Base-by-base conservation (phyloP, 2,113 vertebrate genomes). In the Mola mola region DNA sequence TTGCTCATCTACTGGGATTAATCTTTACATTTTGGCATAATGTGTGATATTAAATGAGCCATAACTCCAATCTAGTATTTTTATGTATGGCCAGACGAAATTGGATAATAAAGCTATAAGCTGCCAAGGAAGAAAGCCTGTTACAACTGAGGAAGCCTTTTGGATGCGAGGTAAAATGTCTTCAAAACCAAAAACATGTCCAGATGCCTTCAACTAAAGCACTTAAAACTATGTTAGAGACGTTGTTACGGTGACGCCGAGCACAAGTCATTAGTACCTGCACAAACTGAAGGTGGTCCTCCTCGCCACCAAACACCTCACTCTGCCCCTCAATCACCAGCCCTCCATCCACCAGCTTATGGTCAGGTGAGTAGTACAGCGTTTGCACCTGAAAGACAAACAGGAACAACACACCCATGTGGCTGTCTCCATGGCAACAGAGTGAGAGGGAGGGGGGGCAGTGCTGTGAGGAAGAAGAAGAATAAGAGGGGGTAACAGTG, bases 341-440 rank as follows among this genome's bases (percentile, higher is more conserved):
- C 93, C 94, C 95, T 91, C 96, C 95, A 94, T 98, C 96, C 94
- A 98, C 94, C 93, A 98, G 95, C 94, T 98, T 99, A 94, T 98
- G 96, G 94, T 98, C 96, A 90, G 96, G 95, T 92, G 97, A 98
- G 94, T 99, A 99, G 95, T 99, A 98, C 94, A 99, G 94, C 91
- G 93, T 98, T 96, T 98, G 96, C 92, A 99, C 97, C 97, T 99
- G 96, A 81, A 98, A 99, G 92, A 98, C 95, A 98, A 88, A 93
- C 90, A 92, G 87, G 93, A 90, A 98, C 94, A 96, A 94, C 94
- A 96, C 81, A 98, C 94, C 95, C 95, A 98, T 97, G 95, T 98
- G 95, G 97, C 95, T 77, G 90, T 94, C 92, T 95, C 93, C 94
- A 93, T 77, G 83, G 92, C 93, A 95, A 91, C 92, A 90, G 70